phyloP scores from a whole-genome alignment of 2,888 invertebrate species.

The Periphyllus acericola region DNA sequence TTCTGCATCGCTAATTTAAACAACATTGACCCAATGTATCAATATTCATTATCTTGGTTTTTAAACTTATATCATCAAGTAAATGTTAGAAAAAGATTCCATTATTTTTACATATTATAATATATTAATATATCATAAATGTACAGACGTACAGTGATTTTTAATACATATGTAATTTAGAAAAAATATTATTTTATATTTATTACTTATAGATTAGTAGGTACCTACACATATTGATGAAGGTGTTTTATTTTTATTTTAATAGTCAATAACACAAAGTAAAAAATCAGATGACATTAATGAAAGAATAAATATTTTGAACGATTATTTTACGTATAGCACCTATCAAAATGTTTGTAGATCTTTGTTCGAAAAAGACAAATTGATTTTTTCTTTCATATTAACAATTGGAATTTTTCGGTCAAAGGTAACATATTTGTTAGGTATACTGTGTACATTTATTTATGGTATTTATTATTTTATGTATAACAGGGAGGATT shows the following conservation, averaged over 20 bases:
- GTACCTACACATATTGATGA: background rate
- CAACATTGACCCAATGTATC: slow-evolving; percentile 95
- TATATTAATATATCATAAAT: too few species aligned
- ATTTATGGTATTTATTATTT: background rate
- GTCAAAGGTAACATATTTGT: slow-evolving; percentile 70
- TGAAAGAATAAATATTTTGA: slow-evolving; percentile 78
- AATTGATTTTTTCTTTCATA: slow-evolving; percentile 90
- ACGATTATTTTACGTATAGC: slow-evolving; percentile 85
- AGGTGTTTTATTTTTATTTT: slow-evolving; percentile 20
- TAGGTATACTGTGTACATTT: background rate
- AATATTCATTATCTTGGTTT: slow-evolving; percentile 92
- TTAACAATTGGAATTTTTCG: slow-evolving; percentile 79
- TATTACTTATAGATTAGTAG: too few species aligned
- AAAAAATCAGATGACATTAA: slow-evolving; percentile 75
- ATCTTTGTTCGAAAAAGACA: slow-evolving; percentile 95
- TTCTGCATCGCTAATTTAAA: slow-evolving; percentile 92
- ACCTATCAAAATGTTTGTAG: slow-evolving; percentile 92
- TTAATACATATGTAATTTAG: too few species aligned
- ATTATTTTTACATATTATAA: too few species aligned
- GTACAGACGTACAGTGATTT: too few species aligned
- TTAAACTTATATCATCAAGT: slow-evolving; percentile 83
- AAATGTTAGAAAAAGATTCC: slow-evolving; percentile 61
- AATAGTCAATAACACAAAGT: slow-evolving; percentile 81
- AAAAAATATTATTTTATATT: too few species aligned
- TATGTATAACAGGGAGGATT: slow-evolving; percentile 69